A percentile compares a stretch with the other conserved stretches of the same genome.
Evolutionary conservation across 2,888 invertebrate species (phyloP).

Genomic region (Falcaria lacertinaria): DNA sequence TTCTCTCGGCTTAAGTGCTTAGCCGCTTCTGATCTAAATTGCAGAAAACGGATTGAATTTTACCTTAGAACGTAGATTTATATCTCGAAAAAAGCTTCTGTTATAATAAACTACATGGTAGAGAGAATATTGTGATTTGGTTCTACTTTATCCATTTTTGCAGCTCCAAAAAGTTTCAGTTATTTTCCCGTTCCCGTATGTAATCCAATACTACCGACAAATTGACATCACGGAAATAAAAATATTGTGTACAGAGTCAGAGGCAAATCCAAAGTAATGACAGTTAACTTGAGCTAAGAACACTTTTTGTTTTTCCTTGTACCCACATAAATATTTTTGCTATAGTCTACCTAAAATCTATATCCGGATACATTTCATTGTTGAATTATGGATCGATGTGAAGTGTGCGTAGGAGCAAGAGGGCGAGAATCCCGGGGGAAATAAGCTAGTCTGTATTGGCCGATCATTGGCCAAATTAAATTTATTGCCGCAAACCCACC

Average conservation of each 20-base stretch:
- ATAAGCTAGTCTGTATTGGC: slow-evolving; percentile 34
- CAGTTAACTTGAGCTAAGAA: not conserved
- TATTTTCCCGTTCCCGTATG: not conserved
- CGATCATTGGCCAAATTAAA: slow-evolving; percentile 61
- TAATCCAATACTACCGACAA: not conserved
- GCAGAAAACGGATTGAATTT: too few relatives aligned
- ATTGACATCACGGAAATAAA: not conserved
- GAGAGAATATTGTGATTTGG: not conserved
- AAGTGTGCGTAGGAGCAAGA: slow-evolving; percentile 21
- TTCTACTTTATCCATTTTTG: not conserved
- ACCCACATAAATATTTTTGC: not conserved
- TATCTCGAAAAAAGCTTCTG: too few relatives aligned
- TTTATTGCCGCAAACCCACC: slow-evolving; percentile 52
- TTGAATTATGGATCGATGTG: slow-evolving; percentile 13
- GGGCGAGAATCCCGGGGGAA: slow-evolving; percentile 37
- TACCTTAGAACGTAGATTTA: too few relatives aligned
- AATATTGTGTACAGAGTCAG: not conserved
- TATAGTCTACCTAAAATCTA: too few relatives aligned
- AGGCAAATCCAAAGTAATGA: not conserved
- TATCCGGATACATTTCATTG: not conserved
- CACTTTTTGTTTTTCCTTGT: not conserved
- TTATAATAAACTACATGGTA: not conserved
- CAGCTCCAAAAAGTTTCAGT: not conserved
- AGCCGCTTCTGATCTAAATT: too few relatives aligned
- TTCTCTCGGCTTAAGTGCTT: too few relatives aligned